These are phyloP conservation scores for Myotis davidii DNA, from an alignment of 2,113 vertebrate genomes.

Conservation along the genomic window DNA sequence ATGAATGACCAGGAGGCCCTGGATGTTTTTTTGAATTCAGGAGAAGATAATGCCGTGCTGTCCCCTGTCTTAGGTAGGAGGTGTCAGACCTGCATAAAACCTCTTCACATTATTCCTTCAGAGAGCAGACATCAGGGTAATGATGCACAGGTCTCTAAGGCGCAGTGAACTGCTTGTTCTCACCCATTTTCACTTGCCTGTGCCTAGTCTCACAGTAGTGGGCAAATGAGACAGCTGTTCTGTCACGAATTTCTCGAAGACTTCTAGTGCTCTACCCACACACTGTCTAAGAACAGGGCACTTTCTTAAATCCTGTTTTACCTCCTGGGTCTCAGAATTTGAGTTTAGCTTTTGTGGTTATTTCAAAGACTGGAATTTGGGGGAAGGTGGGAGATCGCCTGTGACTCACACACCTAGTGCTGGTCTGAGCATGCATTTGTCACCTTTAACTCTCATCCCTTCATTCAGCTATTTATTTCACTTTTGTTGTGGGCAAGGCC, in stretches of 20 bases:
- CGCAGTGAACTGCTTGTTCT: not conserved
- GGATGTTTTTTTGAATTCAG: slow-evolving; percentile 95
- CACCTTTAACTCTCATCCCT: not conserved
- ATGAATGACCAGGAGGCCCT: slow-evolving; percentile 95
- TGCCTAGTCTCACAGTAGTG: not conserved
- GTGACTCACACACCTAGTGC: too few relatives aligned
- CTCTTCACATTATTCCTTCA: rapidly evolving
- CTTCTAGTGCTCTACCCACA: too few relatives aligned
- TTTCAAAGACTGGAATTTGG: not conserved
- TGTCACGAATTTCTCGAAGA: rapidly evolving
- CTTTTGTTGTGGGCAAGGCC: not conserved
- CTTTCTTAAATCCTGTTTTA: not conserved
- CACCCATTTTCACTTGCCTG: rapidly evolving
- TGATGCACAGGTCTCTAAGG: rapidly evolving
- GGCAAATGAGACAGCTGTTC: rapidly evolving
- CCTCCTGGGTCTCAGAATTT: not conserved
- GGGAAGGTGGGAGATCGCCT: not conserved
- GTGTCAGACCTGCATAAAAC: rapidly evolving
- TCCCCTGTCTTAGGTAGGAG: slow-evolving; percentile 89
- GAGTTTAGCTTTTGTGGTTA: not conserved
- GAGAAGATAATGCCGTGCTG: slow-evolving; percentile 85
- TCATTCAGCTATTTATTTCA: not conserved
- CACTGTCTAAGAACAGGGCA: not conserved
- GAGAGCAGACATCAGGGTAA: rapidly evolving
- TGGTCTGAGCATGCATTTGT: not conserved